These are phyloP conservation scores for Ctenodactylus gundi DNA, from an alignment of 2,113 vertebrate species.

Conservation along the genomic window DNA sequence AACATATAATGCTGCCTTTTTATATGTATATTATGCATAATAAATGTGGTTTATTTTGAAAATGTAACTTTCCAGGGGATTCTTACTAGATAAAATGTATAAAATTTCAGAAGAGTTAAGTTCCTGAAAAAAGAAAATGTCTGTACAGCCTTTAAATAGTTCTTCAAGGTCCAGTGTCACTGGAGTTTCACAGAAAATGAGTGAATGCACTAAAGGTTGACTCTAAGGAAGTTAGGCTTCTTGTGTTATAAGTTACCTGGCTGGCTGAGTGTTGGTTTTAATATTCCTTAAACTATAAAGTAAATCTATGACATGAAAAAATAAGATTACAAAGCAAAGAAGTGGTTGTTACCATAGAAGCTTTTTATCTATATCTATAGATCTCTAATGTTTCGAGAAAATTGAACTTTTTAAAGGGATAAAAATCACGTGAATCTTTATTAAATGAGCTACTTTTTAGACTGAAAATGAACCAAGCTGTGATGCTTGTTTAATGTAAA, in stretches of 20 bases:
- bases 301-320: background rate
- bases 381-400: background rate
- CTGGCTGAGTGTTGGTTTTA: background rate
- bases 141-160: background rate
- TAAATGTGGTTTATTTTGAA: background rate
- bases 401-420: no score
- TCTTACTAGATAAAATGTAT: background rate
- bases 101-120: background rate
- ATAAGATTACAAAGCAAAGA: conserved; percentile 30
- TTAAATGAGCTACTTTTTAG: conserved; percentile 12
- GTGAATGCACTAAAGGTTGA: background rate
- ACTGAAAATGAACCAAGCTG: background rate
- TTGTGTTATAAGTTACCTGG: background rate
- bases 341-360: background rate
- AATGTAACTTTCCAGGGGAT: background rate
- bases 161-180: background rate
- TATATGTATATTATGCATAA: background rate
- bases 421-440: no score
- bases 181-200: background rate
- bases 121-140: background rate
- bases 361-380: background rate
- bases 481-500: background rate
- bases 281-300: background rate
- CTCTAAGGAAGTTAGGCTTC: background rate
- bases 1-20: background rate